Conservation (phyloP, 2,888 invertebrate genomes). For the Tyria jacobaeae region DNA sequence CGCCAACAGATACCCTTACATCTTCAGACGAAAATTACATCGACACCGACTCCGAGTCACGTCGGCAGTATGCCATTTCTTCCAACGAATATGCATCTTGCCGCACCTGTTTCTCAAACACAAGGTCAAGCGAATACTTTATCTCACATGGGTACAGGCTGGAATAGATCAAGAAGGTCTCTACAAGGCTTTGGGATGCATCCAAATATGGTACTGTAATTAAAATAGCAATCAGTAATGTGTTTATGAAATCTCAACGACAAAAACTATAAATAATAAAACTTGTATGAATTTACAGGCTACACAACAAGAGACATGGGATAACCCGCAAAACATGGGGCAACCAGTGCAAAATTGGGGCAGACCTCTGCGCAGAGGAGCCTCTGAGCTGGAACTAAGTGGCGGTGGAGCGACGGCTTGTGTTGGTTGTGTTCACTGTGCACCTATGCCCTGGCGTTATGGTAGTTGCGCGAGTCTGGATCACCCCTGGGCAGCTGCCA, state of each 20-base stretch:
- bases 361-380: slow-evolving; percentile 75
- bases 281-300: slow-evolving; percentile 35
- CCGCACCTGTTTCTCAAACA: slow-evolving; percentile 47
- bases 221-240: neutral
- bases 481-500: slow-evolving; percentile 62
- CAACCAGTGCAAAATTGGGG: slow-evolving; percentile 63
- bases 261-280: neutral
- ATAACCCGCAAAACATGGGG: slow-evolving; percentile 57
- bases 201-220: slow-evolving; percentile 61
- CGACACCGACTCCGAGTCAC: slow-evolving; percentile 53
- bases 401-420: slow-evolving; percentile 52
- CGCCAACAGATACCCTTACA: slow-evolving; percentile 58
- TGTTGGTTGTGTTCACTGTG: slow-evolving; percentile 59
- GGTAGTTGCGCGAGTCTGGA: slow-evolving; percentile 81
- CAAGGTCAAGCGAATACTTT: slow-evolving; percentile 64
- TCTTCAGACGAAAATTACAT: slow-evolving; percentile 60
- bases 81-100: slow-evolving; percentile 62
- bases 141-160: slow-evolving; percentile 63
- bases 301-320: slow-evolving; percentile 65
- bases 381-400: slow-evolving; percentile 76
- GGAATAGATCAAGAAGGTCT: slow-evolving; percentile 72
- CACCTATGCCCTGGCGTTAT: slow-evolving; percentile 72
- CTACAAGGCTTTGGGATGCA: slow-evolving; percentile 70
- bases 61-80: slow-evolving; percentile 78
- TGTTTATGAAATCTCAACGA: neutral